Conservation (phyloP, 2,113 vertebrate genomes). For the Limnothrissa miodon region DNA sequence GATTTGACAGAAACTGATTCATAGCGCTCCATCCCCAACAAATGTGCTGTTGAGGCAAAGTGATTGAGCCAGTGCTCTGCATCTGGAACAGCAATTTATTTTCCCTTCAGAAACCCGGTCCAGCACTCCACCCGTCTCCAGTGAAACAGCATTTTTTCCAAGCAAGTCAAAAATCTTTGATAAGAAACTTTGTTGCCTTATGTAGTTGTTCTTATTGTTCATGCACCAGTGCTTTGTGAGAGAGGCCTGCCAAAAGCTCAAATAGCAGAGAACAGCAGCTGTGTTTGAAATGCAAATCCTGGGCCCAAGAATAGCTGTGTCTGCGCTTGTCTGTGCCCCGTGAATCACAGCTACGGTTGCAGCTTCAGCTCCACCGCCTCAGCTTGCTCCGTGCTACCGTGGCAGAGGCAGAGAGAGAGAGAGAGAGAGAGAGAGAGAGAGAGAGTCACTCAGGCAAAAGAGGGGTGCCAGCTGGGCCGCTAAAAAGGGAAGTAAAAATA, state of each 20-base stretch:
- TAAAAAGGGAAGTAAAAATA: neutral
- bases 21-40: neutral
- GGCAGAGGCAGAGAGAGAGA: neutral
- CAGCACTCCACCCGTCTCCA: neutral
- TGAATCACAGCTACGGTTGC: neutral
- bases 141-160: neutral
- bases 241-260: neutral
- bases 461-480: neutral
- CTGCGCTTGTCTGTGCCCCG: neutral
- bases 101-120: neutral
- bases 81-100: neutral
- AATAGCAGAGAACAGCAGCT: slow-evolving; percentile 7
- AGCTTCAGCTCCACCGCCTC: neutral
- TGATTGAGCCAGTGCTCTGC: neutral
- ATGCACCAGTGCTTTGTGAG: neutral
- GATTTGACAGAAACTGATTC: slow-evolving; percentile 10
- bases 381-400: neutral
- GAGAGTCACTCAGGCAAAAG: neutral
- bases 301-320: neutral
- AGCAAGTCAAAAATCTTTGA: neutral
- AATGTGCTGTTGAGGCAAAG: neutral
- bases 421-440: neutral
- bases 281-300: slow-evolving; percentile 17
- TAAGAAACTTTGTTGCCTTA: neutral
- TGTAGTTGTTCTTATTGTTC: neutral